These are phyloP conservation scores for Silurus meridionalis DNA, from an alignment of 2,113 vertebrate genomes.

Conservation along the genomic window DNA sequence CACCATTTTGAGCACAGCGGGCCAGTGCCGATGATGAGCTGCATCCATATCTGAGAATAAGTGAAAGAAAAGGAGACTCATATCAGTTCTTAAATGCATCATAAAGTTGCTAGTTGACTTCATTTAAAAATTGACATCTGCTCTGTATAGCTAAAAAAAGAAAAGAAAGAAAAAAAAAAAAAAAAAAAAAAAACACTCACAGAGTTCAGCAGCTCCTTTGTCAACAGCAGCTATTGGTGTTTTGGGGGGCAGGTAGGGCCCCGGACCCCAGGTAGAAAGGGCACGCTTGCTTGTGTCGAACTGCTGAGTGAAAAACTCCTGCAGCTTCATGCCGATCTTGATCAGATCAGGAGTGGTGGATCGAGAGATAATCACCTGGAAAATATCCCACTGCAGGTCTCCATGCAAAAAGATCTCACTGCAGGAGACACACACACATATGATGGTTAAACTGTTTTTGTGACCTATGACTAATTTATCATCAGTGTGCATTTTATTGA, in stretches of 20 bases:
- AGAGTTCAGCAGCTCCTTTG: constrained; percentile 83
- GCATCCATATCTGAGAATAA: constrained; percentile 83
- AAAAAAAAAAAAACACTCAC: constrained; percentile 70
- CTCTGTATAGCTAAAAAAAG: background rate
- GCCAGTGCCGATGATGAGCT: constrained; percentile 96
- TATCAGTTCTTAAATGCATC: background rate
- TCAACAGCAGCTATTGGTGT: constrained; percentile 81
- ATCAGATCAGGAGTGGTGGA: constrained; percentile 97
- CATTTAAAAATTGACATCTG: background rate
- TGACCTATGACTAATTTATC: background rate
- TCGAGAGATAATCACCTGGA: constrained; percentile 99
- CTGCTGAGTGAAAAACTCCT: constrained; percentile 99
- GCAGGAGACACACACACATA: constrained; percentile 22
- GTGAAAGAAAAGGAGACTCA: constrained; percentile 3
- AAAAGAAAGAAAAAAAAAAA: too few relatives aligned
- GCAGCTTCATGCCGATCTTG: constrained; percentile 99
- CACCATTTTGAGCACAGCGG: constrained; percentile 88
- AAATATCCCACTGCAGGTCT: constrained; percentile 98
- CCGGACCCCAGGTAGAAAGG: constrained; percentile 95
- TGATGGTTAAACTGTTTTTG: background rate
- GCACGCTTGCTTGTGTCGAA: constrained; percentile 98
- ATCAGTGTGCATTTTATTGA: background rate
- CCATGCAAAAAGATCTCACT: constrained; percentile 98
- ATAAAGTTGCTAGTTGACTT: background rate
- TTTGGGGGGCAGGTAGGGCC: constrained; percentile 91